A percentile compares a stretch with the other conserved stretches of the same genome.
Conservation (phyloP, 1,140 invertebrate genomes). For the Tetraneura akinire region DNA sequence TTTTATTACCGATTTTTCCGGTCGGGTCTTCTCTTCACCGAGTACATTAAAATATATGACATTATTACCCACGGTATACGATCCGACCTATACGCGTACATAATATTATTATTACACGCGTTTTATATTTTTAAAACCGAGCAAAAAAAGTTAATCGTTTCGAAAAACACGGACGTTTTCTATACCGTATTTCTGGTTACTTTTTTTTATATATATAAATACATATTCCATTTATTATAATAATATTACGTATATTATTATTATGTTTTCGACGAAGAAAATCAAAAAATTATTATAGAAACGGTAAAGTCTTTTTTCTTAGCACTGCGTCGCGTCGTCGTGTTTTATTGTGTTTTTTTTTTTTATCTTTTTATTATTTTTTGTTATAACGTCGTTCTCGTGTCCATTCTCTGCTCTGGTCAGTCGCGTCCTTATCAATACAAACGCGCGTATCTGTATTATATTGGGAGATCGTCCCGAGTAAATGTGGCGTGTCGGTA, state of each 20-base stretch:
- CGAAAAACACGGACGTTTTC: not conserved
- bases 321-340: not conserved
- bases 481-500: conserved; percentile 47
- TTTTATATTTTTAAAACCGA: not conserved
- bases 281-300: conserved; percentile 10
- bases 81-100: no score
- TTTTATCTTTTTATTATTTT: conserved; percentile 3
- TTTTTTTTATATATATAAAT: not conserved
- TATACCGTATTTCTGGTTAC: not conserved
- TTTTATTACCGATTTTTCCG: no score
- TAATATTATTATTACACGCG: no score
- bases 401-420: conserved; percentile 18
- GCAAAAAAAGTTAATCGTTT: conserved; percentile 14
- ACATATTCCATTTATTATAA: no score
- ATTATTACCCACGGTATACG: no score
- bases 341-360: conserved; percentile 19
- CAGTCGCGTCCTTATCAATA: conserved; percentile 36
- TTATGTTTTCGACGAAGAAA: not conserved
- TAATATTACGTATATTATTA: no score
- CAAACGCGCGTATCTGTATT: not conserved
- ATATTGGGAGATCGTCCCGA: conserved; percentile 37
- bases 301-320: conserved; percentile 46
- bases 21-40: no score
- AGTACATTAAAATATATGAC: no score
- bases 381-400: not conserved